Base-by-base conservation (phyloP, 2,113 vertebrate genomes). In the Camelus dromedarius region DNA sequence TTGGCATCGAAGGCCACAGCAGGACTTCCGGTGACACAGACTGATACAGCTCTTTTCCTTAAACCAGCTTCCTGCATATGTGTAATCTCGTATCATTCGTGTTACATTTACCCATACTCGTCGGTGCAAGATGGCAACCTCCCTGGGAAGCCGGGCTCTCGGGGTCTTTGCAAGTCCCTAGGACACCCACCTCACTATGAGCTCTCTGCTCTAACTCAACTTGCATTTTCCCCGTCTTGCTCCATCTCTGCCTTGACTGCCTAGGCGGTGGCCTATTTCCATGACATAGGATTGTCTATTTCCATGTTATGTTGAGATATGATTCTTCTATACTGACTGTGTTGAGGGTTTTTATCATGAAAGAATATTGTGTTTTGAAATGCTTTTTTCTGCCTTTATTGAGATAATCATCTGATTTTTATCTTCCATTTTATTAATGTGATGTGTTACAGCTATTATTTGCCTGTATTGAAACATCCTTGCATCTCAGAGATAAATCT, bases 181-280 rank as follows among this genome's bases (percentile, higher is more conserved):
- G 76, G 16, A 86, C 48, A n/a, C n/a, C 30, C 58, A 2, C 26
- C 48, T 54, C 26, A 28, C 56, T n/a, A 30, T 30, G n/a, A 83
- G 7, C 6, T 91, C 67, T 80, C 64, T 84, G n/a, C 3, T 38
- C 62, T 54, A 35, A 35, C 52, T 16, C 30, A 1, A 20, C 18
- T 35, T 81, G 11, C 13, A 19, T 67, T 76, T 70, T 24, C 6
- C 7, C 1, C 7, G 35, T 14, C 11, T 16, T 10, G 48, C 10
- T 76, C 4, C 35, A 26, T n/a, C 46, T 89, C 26, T 22, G 16
- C 3, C 6, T 32, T 10, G 15, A 42, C 54, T 95, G 52, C 42
- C 32, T n/a, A 95, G 66, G 8, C 66, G 11, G 86, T 87, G 89
- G 72, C 75, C 52, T 8, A n/a, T 96, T 95, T 87, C 56, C n/a